These are phyloP conservation scores for Atopsyche davidsoni DNA, from an alignment of 1,140 invertebrate species.

Conservation along the genomic window DNA sequence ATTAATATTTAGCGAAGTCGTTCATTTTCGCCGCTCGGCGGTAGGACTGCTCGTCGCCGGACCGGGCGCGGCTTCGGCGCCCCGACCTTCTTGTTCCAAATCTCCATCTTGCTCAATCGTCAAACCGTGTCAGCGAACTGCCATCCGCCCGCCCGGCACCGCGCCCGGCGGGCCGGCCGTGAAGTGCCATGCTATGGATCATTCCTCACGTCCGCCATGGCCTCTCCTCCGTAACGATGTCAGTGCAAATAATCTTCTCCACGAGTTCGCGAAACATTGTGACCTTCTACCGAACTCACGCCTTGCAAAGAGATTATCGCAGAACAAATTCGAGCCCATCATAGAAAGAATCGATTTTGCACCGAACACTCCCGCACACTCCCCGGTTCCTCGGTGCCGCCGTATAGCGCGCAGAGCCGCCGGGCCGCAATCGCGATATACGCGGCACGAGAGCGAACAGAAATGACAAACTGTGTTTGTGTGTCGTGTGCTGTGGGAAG, in stretches of 20 bases:
- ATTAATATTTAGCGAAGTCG: conserved; percentile 15
- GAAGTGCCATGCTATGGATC: conserved; percentile 24
- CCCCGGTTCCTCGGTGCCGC: conserved; percentile 22
- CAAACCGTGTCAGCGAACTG: too few species aligned
- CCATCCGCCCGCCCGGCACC: too few species aligned
- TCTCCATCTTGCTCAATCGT: conserved; percentile 28
- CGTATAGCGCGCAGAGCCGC: too few species aligned
- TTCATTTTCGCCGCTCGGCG: conserved; percentile 10
- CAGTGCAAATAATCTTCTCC: conserved; percentile 18
- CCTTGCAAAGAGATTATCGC: neutral
- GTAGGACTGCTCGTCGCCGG: conserved; percentile 28
- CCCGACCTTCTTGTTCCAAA: conserved; percentile 30
- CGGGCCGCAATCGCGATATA: too few species aligned
- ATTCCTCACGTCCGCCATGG: conserved; percentile 11
- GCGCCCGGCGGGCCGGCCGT: too few species aligned
- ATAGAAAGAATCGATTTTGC: conserved; percentile 47
- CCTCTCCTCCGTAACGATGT: conserved; percentile 17
- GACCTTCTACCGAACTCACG: conserved; percentile 5
- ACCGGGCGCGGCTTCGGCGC: conserved; percentile 3
- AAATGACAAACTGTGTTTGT: conserved; percentile 32
- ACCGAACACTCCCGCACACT: conserved; percentile 44
- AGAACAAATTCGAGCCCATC: neutral
- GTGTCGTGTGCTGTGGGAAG: conserved; percentile 31
- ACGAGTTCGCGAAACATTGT: conserved; percentile 13
- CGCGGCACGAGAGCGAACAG: conserved; percentile 19